These are phyloP conservation scores for Drosophila virilis DNA, from an alignment of 1,140 invertebrate genomes.

Conservation along the genomic window DNA sequence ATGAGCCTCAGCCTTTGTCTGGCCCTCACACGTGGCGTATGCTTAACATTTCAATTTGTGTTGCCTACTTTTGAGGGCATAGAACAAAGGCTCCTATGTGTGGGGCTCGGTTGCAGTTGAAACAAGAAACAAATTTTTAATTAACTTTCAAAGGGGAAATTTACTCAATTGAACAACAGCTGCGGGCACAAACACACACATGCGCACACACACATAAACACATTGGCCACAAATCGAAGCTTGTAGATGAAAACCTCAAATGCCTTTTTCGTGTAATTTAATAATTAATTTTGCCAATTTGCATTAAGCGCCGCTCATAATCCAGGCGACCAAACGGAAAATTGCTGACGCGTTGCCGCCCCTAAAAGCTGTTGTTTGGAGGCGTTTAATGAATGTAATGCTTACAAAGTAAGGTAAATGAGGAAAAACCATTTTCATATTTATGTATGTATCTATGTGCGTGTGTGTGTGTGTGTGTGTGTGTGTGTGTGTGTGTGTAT, in stretches of 20 bases:
- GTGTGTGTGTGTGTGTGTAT: constrained; percentile 1
- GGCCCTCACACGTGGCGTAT: not conserved
- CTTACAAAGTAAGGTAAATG: constrained; percentile 40
- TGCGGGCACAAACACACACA: constrained; percentile 2
- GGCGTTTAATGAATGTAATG: constrained; percentile 45
- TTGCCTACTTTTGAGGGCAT: constrained; percentile 28
- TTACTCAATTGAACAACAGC: constrained; percentile 28
- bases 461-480: constrained; percentile 1
- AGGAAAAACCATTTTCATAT: not conserved
- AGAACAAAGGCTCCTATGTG: not conserved
- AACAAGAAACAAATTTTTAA: constrained; percentile 27
- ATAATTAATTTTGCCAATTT: constrained; percentile 60
- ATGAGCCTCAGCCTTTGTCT: not conserved
- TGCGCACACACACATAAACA: not conserved
- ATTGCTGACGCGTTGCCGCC: constrained; percentile 41
- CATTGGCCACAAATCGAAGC: constrained; percentile 38
- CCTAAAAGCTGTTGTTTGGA: constrained; percentile 1
- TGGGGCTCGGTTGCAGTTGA: constrained; percentile 9
- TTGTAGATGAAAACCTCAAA: constrained; percentile 45
- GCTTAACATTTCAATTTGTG: constrained; percentile 7
- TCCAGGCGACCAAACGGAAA: constrained; percentile 28
- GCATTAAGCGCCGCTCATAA: constrained; percentile 52
- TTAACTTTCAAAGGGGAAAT: constrained; percentile 33
- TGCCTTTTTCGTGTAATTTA: constrained; percentile 58
- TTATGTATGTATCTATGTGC: not conserved